Evolutionary conservation across 2,888 invertebrate species (phyloP), one percentile per base, ranked within the genome.

Genomic region (Volucella zonaria): DNA sequence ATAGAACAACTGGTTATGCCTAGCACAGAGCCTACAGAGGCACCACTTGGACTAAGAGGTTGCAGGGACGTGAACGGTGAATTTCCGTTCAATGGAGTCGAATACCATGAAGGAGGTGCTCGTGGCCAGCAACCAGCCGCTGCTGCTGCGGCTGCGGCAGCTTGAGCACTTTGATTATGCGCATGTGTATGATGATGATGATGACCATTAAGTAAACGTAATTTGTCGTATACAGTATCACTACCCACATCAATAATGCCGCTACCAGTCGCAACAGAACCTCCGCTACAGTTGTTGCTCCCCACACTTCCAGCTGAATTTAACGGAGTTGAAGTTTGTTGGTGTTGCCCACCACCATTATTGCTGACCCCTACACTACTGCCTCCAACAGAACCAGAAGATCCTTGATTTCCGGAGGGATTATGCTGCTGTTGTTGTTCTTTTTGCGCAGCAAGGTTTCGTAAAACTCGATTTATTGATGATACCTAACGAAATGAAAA

Each of bases 381-480:
- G 18, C 56, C 81, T 23, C 87, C 75, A 10, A 58, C 74, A 3
- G 83, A 61, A 1, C 77, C 82, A 9, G 54, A 8, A 4, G 38
- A 49, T 38, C 64, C 71, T 59, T 80, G 70, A 62, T 59, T 70
- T 43, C 54, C 74, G 12, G 71, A 56, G 15, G 78, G 82, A 58
- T 87, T 87, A 12, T 86, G 86, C 45, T 87, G 87, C 38, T 88
- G 87, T 68, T 90, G 91, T 79, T 91, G 91, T 66, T 91, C 99
- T 92, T 98, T 99, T 93, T 98, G 98, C 52, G 98, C 97, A 12
- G 98, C 98, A 89, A 99, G 93, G 93, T 99, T 99, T 86, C 99
- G 94, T 71, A 99, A 94, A 76, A 99, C 99, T 88, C 99, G 95
- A 93, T 99, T 99, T 92, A 99, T 99, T 10, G 91, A 91, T 11